phyloP scores from a whole-genome alignment of 1,140 invertebrate species.

The Halesus radiatus region DNA sequence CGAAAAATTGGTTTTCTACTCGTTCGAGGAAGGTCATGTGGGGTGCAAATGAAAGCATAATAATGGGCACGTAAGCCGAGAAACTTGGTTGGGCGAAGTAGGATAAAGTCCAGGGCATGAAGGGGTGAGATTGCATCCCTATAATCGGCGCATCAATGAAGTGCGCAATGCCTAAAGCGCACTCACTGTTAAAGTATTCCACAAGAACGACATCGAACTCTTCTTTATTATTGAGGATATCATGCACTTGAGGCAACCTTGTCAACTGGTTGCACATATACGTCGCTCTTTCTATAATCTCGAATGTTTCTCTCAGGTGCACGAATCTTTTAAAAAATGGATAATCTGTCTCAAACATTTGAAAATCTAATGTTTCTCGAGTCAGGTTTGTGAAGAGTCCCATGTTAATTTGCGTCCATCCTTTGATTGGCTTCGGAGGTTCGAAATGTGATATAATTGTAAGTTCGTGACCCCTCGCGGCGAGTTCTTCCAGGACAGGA shows the following conservation, averaged over 20 bases:
- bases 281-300: constrained; percentile 60
- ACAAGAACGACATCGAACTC: constrained; percentile 76
- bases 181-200: constrained; percentile 78
- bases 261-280: constrained; percentile 64
- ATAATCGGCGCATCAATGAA: constrained; percentile 72
- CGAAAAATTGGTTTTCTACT: constrained; percentile 67
- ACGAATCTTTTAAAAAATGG: constrained; percentile 1
- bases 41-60: constrained; percentile 65
- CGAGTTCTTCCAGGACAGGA: constrained; percentile 74
- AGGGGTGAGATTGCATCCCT: constrained; percentile 69
- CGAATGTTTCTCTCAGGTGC: constrained; percentile 39
- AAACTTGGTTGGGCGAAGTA: constrained; percentile 73
- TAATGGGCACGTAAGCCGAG: constrained; percentile 73
- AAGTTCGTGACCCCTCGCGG: constrained; percentile 74
- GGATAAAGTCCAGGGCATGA: constrained; percentile 73
- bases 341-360: constrained; percentile 57
- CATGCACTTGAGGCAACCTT: constrained; percentile 60
- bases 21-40: constrained; percentile 73
- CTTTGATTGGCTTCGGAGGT: constrained; percentile 61
- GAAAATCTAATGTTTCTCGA: constrained; percentile 61
- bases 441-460: constrained; percentile 75
- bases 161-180: constrained; percentile 73
- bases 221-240: constrained; percentile 62
- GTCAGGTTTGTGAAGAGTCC: constrained; percentile 60
- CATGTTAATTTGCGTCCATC: constrained; percentile 61